Conservation (phyloP, 1,140 invertebrate genomes). For the Hycleus cichorii region DNA sequence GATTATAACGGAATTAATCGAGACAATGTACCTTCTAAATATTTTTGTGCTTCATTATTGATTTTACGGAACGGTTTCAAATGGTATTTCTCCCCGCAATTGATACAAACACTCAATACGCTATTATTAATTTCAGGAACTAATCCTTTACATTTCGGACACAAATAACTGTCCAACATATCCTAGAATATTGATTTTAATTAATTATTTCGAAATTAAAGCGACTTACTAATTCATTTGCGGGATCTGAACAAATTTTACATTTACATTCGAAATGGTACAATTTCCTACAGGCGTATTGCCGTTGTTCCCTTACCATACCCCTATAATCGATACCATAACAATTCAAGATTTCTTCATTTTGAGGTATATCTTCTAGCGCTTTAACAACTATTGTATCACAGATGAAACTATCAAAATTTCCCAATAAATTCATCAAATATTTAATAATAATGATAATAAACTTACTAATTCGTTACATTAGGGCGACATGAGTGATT, state of each 20-base stretch:
- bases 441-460: background rate
- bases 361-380: constrained; percentile 29
- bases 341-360: constrained; percentile 39
- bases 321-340: constrained; percentile 36
- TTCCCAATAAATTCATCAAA: background rate
- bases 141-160: constrained; percentile 28
- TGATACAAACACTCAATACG: constrained; percentile 19
- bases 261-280: constrained; percentile 39
- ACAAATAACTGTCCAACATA: constrained; percentile 29
- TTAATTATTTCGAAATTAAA: background rate
- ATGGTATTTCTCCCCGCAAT: constrained; percentile 24
- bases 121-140: constrained; percentile 23
- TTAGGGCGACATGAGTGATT: constrained; percentile 86
- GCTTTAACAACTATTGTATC: constrained; percentile 36
- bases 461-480: constrained; percentile 64
- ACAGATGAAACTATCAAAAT: constrained; percentile 31
- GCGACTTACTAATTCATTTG: constrained; percentile 26
- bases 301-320: constrained; percentile 26
- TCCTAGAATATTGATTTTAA: constrained; percentile 20
- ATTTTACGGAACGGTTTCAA: constrained; percentile 24
- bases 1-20: background rate
- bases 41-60: constrained; percentile 29
- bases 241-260: constrained; percentile 28
- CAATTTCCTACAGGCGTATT: constrained; percentile 26
- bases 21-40: constrained; percentile 22